Conservation (phyloP, 2,888 invertebrate species). For the Anticlea derivata region DNA sequence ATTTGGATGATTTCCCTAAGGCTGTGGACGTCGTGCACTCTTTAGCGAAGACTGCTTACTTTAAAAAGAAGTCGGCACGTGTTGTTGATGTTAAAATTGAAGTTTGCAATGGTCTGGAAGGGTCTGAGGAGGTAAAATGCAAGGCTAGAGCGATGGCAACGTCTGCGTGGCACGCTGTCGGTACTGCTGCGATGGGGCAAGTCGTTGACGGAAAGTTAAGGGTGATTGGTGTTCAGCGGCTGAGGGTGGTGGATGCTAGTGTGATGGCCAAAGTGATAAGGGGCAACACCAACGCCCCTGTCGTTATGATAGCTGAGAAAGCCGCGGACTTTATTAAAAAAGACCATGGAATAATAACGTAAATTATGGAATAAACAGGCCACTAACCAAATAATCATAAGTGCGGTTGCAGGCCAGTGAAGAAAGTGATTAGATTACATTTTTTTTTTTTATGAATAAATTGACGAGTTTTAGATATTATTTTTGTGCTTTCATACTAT, state of each 20-base stretch:
- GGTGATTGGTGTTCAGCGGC: constrained; percentile 50
- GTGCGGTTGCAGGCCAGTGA: constrained; percentile 24
- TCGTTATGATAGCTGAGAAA: constrained; percentile 70
- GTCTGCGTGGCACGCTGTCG: constrained; percentile 72
- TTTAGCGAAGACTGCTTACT: constrained; percentile 55
- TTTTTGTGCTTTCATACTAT: background rate
- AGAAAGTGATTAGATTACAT: constrained; percentile 17
- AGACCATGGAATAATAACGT: no score
- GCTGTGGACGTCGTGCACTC: constrained; percentile 52
- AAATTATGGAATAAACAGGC: constrained; percentile 24
- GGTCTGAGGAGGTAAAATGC: constrained; percentile 72
- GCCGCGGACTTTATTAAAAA: constrained; percentile 64
- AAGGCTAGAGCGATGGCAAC: constrained; percentile 53
- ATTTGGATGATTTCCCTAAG: constrained; percentile 54
- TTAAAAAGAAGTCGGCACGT: constrained; percentile 50
- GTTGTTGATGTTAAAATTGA: constrained; percentile 52
- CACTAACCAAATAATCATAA: constrained; percentile 3
- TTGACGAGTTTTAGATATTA: no score
- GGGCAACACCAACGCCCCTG: constrained; percentile 71
- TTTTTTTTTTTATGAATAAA: no score
- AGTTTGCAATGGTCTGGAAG: constrained; percentile 47
- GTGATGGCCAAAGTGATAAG: constrained; percentile 62
- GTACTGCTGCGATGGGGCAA: constrained; percentile 64
- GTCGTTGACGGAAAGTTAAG: constrained; percentile 57
- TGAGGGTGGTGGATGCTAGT: constrained; percentile 70